Evolutionary conservation across 2,888 invertebrate species (phyloP), one percentile per base, ranked within the genome.

Genomic region (Ischnus inquisitorius): DNA sequence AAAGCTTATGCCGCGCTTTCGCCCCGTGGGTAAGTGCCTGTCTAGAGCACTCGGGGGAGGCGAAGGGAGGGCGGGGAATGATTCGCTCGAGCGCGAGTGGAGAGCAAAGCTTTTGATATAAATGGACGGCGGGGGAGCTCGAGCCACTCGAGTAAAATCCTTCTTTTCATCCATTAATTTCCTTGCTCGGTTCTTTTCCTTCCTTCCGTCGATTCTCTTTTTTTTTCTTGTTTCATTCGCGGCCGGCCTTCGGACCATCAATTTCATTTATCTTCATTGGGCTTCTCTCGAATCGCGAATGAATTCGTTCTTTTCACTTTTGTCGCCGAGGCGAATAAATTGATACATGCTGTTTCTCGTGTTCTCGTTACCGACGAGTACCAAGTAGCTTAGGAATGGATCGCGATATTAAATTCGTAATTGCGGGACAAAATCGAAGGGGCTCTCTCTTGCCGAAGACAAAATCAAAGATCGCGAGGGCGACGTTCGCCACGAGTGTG

Each of bases 61-160:
- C n/a, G 16, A 25, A n/a, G n/a, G n/a, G n/a, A n/a, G n/a, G n/a
- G n/a, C n/a, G n/a, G n/a, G n/a, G n/a, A n/a, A n/a, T n/a, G 69
- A 16, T 39, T 62, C 28, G 64, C 79, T 85, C 82, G 84, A 85
- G 84, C 82, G 82, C 82, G 78, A 79, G 84, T 82, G 69, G 85
- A 86, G 76, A 79, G 83, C 85, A 86, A 90, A 90, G 88, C 89
- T 89, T 85, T 84, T 85, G 86, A 84, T 87, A 90, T 90, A 90
- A 90, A 90, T 90, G 90, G 86, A 81, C 84, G 84, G 86, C 87
- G 80, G 87, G 85, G 85, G 84, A 85, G 87, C 75, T 75, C 79
- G 57, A 57, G 54, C 60, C 72, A 65, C 84, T 79, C 81, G 81
- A 87, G 79, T 84, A 86, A 86, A 87, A 88, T 87, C 80, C 84